Base-by-base conservation (phyloP, 2,113 vertebrate genomes). In the Oxygymnocypris stewartii region DNA sequence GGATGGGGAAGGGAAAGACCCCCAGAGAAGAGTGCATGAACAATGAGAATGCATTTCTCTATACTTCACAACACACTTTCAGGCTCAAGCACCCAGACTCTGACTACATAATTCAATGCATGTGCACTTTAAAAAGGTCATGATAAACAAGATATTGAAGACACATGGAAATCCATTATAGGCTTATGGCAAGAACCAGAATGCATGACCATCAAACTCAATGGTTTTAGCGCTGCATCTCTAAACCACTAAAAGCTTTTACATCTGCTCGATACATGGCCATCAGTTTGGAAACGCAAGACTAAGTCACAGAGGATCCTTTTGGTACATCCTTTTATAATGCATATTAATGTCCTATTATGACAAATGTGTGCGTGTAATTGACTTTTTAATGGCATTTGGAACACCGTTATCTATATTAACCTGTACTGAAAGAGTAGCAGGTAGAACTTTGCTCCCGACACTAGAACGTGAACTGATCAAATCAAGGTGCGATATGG, bases 1-100 rank as follows among this genome's bases (percentile, higher is more conserved):
- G 83, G 40, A 63, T 74, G 69, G 84, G 87, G 86, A 84, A 85
- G 90, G 74, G 82, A 85, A 82, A 89, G 92, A 92, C 92, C 91
- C 90, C 90, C 92, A 89, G 78, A 80, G 86, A 79, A 84, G 87
- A 86, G 61, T 87, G 69, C 87, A 89, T 74, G 87, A 89, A 90
- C 86, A 87, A 61, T 87, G 49, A 81, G 86, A 88, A 88, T 67
- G 78, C 79, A 35, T 71, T 75, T 67, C 18, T 67, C 75, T 23
- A 79, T 63, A 75, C 74, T 88, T 75, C 73, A 44, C 78, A 84
- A 54, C 37, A 74, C 51, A 23, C 44, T 23, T 11, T 65, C 44
- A 73, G 67, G 11, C 75, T 65, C 31, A 6, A 16, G 69, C 35
- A 37, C 51, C 44, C 5, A 67, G 69, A 75, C 23, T 67, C 40